Evolutionary conservation across 1,140 invertebrate genomes (phyloP).

Genomic region (Diachasmimorpha longicaudata): DNA sequence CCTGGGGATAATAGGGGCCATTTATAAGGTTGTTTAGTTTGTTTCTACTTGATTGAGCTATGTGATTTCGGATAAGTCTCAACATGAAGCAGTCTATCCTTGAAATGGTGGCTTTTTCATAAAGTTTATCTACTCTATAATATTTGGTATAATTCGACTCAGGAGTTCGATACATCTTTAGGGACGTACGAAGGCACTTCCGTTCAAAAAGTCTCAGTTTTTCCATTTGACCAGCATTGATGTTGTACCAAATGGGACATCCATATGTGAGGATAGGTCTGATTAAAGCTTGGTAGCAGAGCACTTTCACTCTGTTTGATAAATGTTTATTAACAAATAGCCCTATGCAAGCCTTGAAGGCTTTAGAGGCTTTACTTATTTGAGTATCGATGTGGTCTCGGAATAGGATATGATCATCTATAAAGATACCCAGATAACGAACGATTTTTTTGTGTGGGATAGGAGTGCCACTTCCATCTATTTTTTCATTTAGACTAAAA

Average conservation of each 20-base stretch:
- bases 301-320: slow-evolving; percentile 1
- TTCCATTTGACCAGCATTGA: slow-evolving; percentile 10
- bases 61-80: slow-evolving; percentile 28
- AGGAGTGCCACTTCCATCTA: not conserved
- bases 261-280: slow-evolving; percentile 26
- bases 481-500: not conserved
- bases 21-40: slow-evolving; percentile 18
- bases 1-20: slow-evolving; percentile 10
- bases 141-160: slow-evolving; percentile 8
- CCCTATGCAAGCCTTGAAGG: not conserved
- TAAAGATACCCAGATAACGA: slow-evolving; percentile 11
- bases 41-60: not conserved
- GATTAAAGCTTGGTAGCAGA: slow-evolving; percentile 20
- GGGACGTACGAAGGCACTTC: slow-evolving; percentile 30
- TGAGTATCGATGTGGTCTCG: slow-evolving; percentile 27
- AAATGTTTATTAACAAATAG: slow-evolving; percentile 31
- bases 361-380: slow-evolving; percentile 22
- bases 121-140: slow-evolving; percentile 14
- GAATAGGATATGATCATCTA: slow-evolving; percentile 22
- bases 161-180: slow-evolving; percentile 2
- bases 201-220: slow-evolving; percentile 29
- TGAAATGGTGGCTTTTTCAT: slow-evolving; percentile 8
- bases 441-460: slow-evolving; percentile 26
- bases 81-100: slow-evolving; percentile 29
- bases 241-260: slow-evolving; percentile 27